Percentiles rank a stretch among this genome's conserved stretches.
Evolutionary conservation across 23 tunicate genomes (phyloP).

Genomic region (Trididemnum nubilum): DNA sequence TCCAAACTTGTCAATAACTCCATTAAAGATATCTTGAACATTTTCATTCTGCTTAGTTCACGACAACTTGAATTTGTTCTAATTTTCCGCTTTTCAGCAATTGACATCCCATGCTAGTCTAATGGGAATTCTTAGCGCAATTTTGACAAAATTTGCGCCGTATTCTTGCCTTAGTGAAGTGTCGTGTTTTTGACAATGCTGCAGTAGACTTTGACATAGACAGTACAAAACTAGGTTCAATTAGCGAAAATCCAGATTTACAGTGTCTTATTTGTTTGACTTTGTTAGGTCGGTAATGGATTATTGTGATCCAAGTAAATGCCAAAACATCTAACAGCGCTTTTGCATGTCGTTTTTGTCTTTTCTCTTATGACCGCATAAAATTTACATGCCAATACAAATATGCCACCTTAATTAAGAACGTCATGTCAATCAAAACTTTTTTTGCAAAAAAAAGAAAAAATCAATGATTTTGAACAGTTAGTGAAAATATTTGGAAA

Average conservation of each 20-base stretch:
- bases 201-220: constrained; percentile 23
- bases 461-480: no score
- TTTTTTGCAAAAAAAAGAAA: no score
- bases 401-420: no score
- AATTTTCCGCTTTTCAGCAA: neutral
- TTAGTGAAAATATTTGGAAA: no score
- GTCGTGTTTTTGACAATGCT: neutral
- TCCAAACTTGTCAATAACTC: neutral
- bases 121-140: neutral
- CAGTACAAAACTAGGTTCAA: neutral
- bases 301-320: constrained; percentile 19
- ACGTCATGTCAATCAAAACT: no score
- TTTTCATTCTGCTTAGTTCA: neutral
- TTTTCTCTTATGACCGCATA: neutral
- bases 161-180: neutral
- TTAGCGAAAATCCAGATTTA: neutral
- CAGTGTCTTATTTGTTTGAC: neutral
- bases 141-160: neutral
- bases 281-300: constrained; percentile 17
- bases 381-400: neutral
- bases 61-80: neutral
- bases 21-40: neutral
- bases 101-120: neutral
- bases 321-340: constrained; percentile 11
- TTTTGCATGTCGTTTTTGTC: neutral